Percentiles rank a stretch among this genome's conserved stretches.
phyloP scores from a whole-genome alignment of 2,888 invertebrate species.

The Anaspis maculata region DNA sequence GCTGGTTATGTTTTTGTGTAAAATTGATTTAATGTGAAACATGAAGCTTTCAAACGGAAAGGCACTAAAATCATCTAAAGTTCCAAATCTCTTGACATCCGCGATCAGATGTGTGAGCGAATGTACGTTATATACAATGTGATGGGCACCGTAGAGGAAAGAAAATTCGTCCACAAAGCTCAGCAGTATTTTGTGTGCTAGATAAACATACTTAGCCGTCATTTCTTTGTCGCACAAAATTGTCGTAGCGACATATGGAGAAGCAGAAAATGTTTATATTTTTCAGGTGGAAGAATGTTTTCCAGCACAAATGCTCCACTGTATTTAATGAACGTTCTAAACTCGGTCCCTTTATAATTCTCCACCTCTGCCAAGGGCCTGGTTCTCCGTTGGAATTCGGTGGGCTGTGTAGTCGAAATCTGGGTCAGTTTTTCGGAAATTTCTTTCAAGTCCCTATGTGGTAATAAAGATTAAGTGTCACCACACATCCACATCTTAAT shows the following conservation, averaged over 20 bases:
- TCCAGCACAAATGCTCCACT: not conserved
- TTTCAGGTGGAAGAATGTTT: not conserved
- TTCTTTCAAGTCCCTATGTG: not conserved
- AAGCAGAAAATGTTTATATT: not conserved
- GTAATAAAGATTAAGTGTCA: not conserved
- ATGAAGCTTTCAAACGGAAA: slow-evolving; percentile 2
- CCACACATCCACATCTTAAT: not conserved
- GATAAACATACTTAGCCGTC: not conserved
- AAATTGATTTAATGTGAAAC: not conserved
- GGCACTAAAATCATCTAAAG: not conserved
- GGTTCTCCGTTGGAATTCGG: not conserved
- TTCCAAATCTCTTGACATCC: not conserved
- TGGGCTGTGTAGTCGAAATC: not conserved
- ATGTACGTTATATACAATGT: not conserved
- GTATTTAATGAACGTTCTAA: not conserved
- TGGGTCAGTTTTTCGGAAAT: not conserved
- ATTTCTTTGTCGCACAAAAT: not conserved
- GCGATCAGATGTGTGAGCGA: not conserved
- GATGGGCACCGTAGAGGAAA: not conserved
- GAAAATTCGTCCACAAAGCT: not conserved
- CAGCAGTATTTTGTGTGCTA: not conserved
- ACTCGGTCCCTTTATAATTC: not conserved
- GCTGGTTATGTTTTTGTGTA: not conserved
- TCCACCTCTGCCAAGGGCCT: not conserved
- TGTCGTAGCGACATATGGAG: not conserved